Base-by-base conservation (phyloP, 2,888 invertebrate genomes). In the Philonicus albiceps region DNA sequence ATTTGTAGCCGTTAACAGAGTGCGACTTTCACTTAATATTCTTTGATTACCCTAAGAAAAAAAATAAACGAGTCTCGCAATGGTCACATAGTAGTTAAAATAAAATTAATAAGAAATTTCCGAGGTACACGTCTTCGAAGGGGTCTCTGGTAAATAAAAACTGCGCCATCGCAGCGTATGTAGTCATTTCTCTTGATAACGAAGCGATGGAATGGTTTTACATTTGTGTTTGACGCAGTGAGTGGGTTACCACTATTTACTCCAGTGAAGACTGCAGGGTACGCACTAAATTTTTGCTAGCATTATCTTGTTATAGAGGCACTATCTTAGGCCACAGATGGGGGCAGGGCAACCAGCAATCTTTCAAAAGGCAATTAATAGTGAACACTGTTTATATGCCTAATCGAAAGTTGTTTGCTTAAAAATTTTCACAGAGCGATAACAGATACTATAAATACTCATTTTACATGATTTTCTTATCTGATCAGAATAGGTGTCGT, bases 21-120 rank as follows among this genome's bases (percentile, higher is more conserved):
- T 64, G 64, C 22, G 30, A 80, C 80, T 80, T 80, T 80, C 80
- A 30, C 80, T 80, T 22, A 64, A 80, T 31, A 80, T 53, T 80
- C 53, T 30, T 49, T 19, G 80, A 30, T 80, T 76, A 76, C 76
- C 19, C 22, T 64, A 64, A 27, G 27, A 11, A 64, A 19, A 64
- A 43, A 27, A 27, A 55, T 22, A 64, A 64, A 64, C 19, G 27
- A 64, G 3, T 8, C 64, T 5, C 27, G 64, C 2, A 22, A 11
- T 11, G 8, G 64, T 27, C 22, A 22, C 11, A 64, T 27, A 64
- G 22, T 22, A 80, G 80, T 6, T 49, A 53, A 80, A 80, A 49
- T 49, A 80, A 80, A 64, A 64, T 64, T 27, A 64, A 64, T 27
- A 64, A 64, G 22, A 64, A 22, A 19, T 64, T 27, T 11, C 64